phyloP scores from a whole-genome alignment of 2,888 invertebrate species.

The Lasioglossum vierecki region DNA sequence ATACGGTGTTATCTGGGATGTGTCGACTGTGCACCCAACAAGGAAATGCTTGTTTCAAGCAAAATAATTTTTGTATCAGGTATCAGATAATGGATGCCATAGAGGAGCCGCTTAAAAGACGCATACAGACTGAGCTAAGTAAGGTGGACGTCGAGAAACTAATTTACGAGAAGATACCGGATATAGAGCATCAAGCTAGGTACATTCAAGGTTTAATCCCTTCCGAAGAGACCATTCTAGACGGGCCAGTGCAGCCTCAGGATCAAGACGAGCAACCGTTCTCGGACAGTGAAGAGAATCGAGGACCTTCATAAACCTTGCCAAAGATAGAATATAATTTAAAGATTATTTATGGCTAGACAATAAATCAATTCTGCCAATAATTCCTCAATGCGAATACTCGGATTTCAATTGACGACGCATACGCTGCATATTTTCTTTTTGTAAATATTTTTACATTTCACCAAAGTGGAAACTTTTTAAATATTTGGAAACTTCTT shows the following conservation, averaged over 20 bases:
- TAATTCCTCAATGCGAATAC: not conserved
- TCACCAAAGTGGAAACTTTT: constrained; percentile 17
- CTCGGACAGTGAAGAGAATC: constrained; percentile 82
- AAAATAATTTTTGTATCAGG: constrained; percentile 63
- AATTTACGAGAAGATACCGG: constrained; percentile 89
- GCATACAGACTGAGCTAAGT: constrained; percentile 90
- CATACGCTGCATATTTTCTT: constrained; percentile 8
- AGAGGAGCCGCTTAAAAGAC: constrained; percentile 90
- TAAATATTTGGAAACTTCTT: too few species aligned
- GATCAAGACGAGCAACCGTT: constrained; percentile 77
- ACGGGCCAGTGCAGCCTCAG: constrained; percentile 63
- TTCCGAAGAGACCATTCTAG: constrained; percentile 75
- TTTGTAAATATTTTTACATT: constrained; percentile 53
- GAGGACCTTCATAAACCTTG: constrained; percentile 73
- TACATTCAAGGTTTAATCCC: constrained; percentile 74
- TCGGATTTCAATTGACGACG: not conserved
- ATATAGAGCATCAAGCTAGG: constrained; percentile 87
- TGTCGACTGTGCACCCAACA: too few species aligned
- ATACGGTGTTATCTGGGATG: too few species aligned
- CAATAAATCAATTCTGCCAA: not conserved
- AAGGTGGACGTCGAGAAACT: constrained; percentile 90
- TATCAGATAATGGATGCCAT: constrained; percentile 95
- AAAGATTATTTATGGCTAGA: constrained; percentile 26
- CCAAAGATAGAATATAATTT: not conserved
- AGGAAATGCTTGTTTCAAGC: not conserved